phyloP scores from a whole-genome alignment of 2,888 invertebrate species.

The Neoscelio sp. region DNA sequence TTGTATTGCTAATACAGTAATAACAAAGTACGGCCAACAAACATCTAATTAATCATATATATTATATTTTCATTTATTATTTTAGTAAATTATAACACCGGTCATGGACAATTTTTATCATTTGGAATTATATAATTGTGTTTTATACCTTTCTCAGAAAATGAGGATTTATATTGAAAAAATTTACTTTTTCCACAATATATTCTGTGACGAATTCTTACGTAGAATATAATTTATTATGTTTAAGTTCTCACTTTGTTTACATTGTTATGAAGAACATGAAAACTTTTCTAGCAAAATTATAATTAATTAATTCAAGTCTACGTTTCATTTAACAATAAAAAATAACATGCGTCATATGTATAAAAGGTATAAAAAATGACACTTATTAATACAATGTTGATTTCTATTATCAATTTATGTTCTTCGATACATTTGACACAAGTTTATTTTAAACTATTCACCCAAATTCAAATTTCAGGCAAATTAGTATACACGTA shows the following conservation, averaged over 20 bases:
- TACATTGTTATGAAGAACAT: neutral
- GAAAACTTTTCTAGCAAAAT: neutral
- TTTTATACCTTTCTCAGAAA: constrained; percentile 8
- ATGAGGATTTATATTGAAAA: constrained; percentile 6
- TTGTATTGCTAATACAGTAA: neutral
- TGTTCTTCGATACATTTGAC: constrained; percentile 3
- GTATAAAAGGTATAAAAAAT: constrained; percentile 1
- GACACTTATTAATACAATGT: constrained; percentile 13
- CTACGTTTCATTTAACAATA: neutral
- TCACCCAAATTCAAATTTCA: neutral
- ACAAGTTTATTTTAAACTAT: neutral
- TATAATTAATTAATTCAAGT: neutral
- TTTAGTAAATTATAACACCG: constrained; percentile 15
- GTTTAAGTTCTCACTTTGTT: neutral
- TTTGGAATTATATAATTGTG: neutral
- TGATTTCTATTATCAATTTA: constrained; percentile 2
- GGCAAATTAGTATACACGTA: constrained; percentile 8
- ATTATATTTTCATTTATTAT: neutral
- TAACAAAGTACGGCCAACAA: neutral
- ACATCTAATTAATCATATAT: constrained; percentile 3
- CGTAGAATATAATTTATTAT: neutral
- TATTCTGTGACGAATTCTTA: constrained; percentile 3
- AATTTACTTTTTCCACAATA: neutral
- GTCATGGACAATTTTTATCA: neutral
- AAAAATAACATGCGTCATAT: constrained; percentile 4